Evolutionary conservation across 2,888 invertebrate species (phyloP).

Genomic region (Zhuqinia jingwanae): DNA sequence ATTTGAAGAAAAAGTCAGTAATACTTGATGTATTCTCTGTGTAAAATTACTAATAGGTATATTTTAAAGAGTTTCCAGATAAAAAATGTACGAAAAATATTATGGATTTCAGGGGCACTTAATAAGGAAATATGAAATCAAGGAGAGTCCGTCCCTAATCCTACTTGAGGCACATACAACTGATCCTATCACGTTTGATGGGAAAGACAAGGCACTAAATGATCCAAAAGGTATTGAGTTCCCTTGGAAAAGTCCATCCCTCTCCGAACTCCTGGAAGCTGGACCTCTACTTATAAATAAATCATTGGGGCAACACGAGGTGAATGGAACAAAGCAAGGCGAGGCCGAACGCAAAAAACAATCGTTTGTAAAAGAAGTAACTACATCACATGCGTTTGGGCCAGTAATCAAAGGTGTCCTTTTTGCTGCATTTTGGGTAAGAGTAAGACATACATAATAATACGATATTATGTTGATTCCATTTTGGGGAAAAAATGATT

Average conservation of each 20-base stretch:
- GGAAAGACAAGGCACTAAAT: constrained; percentile 86
- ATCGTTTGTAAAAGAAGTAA: not conserved
- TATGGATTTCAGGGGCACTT: constrained; percentile 89
- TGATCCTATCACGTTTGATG: constrained; percentile 85
- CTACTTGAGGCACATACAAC: constrained; percentile 86
- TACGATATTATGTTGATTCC: too few species aligned
- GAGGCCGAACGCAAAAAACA: not conserved
- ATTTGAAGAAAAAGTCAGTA: too few species aligned
- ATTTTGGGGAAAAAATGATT: too few species aligned
- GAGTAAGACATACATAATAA: too few species aligned
- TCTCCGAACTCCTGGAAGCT: constrained; percentile 83
- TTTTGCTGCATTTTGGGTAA: constrained; percentile 95
- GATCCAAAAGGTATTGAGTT: constrained; percentile 87
- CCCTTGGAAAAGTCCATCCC: constrained; percentile 90
- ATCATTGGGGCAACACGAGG: constrained; percentile 73
- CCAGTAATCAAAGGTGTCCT: constrained; percentile 89
- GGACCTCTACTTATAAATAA: constrained; percentile 81
- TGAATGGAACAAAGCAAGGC: not conserved
- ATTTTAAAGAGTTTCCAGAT: too few species aligned
- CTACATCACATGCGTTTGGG: constrained; percentile 32
- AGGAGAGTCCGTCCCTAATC: constrained; percentile 83
- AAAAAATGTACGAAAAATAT: too few species aligned
- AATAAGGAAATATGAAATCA: constrained; percentile 89
- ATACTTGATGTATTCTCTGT: too few species aligned
- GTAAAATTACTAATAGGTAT: too few species aligned